Evolutionary conservation across 2,888 invertebrate species (phyloP).

Genomic region (Linyphia triangularis): DNA sequence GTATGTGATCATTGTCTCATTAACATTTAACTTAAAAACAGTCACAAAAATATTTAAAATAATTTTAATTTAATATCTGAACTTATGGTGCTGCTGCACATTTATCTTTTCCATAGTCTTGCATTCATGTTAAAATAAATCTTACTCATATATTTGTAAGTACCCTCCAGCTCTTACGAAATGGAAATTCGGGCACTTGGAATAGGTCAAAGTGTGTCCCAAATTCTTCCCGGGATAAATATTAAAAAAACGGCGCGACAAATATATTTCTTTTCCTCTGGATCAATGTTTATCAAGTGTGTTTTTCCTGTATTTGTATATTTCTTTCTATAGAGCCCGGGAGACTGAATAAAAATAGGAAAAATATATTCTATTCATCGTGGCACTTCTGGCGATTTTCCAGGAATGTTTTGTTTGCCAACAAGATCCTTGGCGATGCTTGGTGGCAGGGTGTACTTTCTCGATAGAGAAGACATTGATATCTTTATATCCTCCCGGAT

Average conservation of each 20-base stretch:
- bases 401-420: neutral
- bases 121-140: too few relatives aligned
- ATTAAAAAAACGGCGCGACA: neutral
- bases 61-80: too few relatives aligned
- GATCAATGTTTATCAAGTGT: neutral
- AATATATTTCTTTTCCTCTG: neutral
- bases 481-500: neutral
- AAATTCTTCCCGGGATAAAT: neutral
- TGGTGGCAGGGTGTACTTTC: neutral
- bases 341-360: neutral
- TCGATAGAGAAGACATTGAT: neutral
- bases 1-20: too few relatives aligned
- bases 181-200: neutral
- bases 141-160: too few relatives aligned
- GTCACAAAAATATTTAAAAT: too few relatives aligned
- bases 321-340: neutral
- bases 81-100: too few relatives aligned
- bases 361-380: neutral
- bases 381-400: neutral
- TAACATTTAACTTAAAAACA: too few relatives aligned
- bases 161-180: too few relatives aligned
- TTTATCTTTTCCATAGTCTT: too few relatives aligned
- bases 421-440: neutral
- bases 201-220: neutral
- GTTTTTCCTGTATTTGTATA: neutral